These are phyloP conservation scores for Stomatorhinus walkeri DNA, from an alignment of 2,797 vertebrate species.

Conservation along the genomic window DNA sequence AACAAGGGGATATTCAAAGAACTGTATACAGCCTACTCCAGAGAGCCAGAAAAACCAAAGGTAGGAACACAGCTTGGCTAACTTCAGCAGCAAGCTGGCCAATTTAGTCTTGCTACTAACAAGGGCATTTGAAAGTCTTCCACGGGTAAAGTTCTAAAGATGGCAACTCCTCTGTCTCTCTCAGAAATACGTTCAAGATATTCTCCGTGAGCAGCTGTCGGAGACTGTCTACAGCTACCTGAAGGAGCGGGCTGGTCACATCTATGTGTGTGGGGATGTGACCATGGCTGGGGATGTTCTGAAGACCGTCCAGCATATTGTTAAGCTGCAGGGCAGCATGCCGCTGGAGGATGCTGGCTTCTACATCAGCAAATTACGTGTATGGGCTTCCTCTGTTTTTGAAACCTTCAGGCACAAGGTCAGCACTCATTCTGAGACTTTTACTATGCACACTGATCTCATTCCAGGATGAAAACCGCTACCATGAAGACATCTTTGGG, in stretches of 20 bases:
- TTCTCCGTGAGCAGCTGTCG: constrained; percentile 86
- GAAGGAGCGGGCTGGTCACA: constrained; percentile 85
- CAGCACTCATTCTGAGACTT: background rate
- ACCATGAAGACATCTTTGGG: constrained; percentile 97
- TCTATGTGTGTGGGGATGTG: constrained; percentile 95
- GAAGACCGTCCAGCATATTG: constrained; percentile 83
- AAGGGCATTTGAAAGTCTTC: background rate
- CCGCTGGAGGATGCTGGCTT: constrained; percentile 79
- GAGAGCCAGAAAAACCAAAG: constrained; percentile 97
- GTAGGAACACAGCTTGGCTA: constrained; percentile 45
- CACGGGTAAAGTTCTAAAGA: background rate
- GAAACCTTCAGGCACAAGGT: background rate
- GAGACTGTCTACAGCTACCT: constrained; percentile 77
- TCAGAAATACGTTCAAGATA: constrained; percentile 96
- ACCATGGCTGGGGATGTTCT: constrained; percentile 97
- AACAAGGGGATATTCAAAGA: constrained; percentile 87
- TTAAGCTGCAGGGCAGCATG: constrained; percentile 80
- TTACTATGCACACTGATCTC: background rate
- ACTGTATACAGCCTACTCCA: constrained; percentile 88
- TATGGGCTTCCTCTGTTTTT: constrained; percentile 44
- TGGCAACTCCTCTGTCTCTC: constrained; percentile 17
- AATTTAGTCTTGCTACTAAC: background rate
- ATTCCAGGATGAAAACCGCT: constrained; percentile 85
- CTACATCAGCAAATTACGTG: constrained; percentile 91
- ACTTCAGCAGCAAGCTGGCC: background rate